These are phyloP conservation scores for Engraulis encrasicolus DNA, from an alignment of 2,113 vertebrate genomes.

Conservation along the genomic window DNA sequence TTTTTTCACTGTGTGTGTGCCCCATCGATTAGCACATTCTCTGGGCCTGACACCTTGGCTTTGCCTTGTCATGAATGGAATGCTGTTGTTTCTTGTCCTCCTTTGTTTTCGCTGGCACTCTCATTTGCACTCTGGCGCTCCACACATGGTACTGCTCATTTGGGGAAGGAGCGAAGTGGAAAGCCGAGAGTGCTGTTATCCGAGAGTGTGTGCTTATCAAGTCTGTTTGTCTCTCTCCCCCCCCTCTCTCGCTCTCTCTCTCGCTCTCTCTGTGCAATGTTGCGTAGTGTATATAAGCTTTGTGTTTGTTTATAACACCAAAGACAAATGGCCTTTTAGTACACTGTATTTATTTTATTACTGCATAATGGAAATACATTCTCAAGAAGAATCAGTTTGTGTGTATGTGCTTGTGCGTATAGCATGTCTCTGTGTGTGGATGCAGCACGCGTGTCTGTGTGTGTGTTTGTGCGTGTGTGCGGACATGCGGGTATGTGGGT, in stretches of 20 bases:
- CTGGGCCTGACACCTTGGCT: neutral
- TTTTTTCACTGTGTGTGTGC: neutral
- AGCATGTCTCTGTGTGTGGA: too few relatives aligned
- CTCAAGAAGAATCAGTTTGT: too few relatives aligned
- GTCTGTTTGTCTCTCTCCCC: neutral
- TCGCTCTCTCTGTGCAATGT: too few relatives aligned
- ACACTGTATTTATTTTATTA: too few relatives aligned
- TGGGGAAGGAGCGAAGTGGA: neutral
- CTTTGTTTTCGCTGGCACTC: neutral
- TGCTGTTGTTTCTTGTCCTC: neutral
- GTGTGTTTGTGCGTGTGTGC: neutral
- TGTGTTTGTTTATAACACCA: too few relatives aligned
- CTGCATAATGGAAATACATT: too few relatives aligned
- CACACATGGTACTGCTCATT: neutral
- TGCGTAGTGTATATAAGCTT: too few relatives aligned
- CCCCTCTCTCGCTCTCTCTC: too few relatives aligned
- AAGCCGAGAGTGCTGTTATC: neutral
- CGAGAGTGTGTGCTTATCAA: neutral
- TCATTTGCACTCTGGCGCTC: neutral
- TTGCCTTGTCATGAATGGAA: slow-evolving; percentile 3
- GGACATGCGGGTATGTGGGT: too few relatives aligned
- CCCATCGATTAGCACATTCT: neutral
- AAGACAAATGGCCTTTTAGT: too few relatives aligned
- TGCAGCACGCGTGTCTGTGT: neutral
- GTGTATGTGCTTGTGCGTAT: neutral